Conservation (phyloP, 2,113 vertebrate species). For the Ovis canadensis region DNA sequence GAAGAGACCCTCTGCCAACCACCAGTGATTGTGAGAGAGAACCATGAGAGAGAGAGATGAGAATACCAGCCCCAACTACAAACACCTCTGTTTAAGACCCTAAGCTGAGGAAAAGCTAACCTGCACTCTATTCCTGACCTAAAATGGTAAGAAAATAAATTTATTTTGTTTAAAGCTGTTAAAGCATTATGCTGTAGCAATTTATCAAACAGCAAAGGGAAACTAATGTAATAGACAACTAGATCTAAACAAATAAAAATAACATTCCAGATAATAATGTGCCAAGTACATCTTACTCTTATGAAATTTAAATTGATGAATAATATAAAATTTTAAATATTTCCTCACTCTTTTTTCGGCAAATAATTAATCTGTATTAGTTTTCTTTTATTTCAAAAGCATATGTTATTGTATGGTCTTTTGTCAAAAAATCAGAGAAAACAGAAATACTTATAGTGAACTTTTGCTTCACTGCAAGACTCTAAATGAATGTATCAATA, state of each 20-base stretch:
- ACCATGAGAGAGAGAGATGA: neutral
- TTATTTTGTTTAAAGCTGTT: neutral
- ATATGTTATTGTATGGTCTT: neutral
- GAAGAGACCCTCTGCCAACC: neutral
- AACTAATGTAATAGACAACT: neutral
- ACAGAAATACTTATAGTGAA: neutral
- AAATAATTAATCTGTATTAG: neutral
- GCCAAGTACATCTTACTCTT: neutral
- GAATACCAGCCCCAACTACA: accelerated
- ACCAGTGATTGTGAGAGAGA: neutral
- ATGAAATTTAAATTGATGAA: neutral
- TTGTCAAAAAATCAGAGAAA: neutral
- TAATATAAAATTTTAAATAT: neutral
- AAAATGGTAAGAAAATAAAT: neutral
- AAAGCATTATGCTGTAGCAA: neutral
- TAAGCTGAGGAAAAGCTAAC: neutral
- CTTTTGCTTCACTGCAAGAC: neutral
- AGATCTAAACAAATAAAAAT: neutral
- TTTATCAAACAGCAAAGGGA: neutral
- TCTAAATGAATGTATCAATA: neutral
- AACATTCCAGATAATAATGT: neutral
- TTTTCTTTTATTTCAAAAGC: neutral
- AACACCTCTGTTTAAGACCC: neutral
- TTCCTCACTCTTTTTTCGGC: neutral
- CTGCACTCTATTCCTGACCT: neutral